Evolutionary conservation across 2,113 vertebrate genomes (phyloP).

Genomic region (Limanda limanda): DNA sequence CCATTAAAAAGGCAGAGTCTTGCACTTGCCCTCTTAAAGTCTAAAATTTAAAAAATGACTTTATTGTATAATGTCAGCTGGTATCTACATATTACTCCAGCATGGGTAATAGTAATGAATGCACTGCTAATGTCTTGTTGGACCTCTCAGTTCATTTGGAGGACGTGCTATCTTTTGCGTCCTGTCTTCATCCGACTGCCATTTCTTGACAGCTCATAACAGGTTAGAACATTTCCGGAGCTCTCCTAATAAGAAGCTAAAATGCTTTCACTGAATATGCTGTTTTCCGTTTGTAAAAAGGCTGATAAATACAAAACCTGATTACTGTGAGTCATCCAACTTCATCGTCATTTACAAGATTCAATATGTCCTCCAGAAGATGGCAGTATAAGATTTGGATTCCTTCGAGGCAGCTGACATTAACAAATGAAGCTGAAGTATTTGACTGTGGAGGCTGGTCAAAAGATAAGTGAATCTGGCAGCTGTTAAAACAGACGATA

Average conservation of each 20-base stretch:
- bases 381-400: constrained; percentile 51
- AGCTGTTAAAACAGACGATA: constrained; percentile 50
- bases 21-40: too few species aligned
- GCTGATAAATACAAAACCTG: neutral
- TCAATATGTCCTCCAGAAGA: constrained; percentile 41
- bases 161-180: too few species aligned
- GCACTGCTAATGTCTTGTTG: too few species aligned
- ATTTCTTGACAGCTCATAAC: neutral
- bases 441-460: constrained; percentile 19
- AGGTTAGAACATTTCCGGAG: too few species aligned
- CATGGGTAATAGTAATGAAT: too few species aligned
- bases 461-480: constrained; percentile 41
- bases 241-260: neutral
- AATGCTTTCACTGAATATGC: neutral
- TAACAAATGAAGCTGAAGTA: constrained; percentile 48
- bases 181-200: neutral
- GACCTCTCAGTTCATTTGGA: neutral
- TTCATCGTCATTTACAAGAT: too few species aligned
- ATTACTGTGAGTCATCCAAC: neutral
- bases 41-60: too few species aligned
- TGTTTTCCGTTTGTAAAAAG: neutral
- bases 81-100: too few species aligned
- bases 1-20: too few species aligned
- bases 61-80: too few species aligned
- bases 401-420: constrained; percentile 21